Evolutionary conservation across 1,140 invertebrate genomes (phyloP), one percentile per base, ranked within the genome.

Genomic region (Homalodisca vitripennis): DNA sequence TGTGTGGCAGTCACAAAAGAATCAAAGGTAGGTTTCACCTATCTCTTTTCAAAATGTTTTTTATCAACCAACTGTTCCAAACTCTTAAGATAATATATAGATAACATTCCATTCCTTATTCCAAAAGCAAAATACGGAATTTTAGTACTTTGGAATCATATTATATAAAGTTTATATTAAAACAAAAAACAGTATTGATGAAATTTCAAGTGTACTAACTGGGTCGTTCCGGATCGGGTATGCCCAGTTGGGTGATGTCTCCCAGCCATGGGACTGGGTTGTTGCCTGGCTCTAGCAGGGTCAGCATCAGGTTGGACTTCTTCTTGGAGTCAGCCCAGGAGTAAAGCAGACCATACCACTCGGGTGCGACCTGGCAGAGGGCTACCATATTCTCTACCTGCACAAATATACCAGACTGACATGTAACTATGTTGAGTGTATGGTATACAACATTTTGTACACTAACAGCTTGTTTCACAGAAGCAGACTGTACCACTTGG

Each of bases 261-360:
- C 95, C 94, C 41, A 98, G 82, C 95, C 95, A 98, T 0, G 93
- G 93, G 71, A 97, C 87, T 1, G 90, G 84, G 78, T 93, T 85
- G 27, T 75, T 73, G 79, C 89, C 90, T 41, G 94, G 95, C 73
- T 93, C 88, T 75, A 98, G 84, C 13, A 95, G 83, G 13, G 93
- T 95, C 3, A 98, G 80, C 89, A 98, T 93, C 12, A 98, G 81
- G 80, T 97, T 98, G 0, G 95, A 97, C 78, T 97, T 97, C 75
- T 98, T 97, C 75, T 97, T 96, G 30, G 88, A 91, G 78, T 98
- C 95, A 6, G 94, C 92, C 89, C 93, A 97, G 0, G 95, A 95
- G 77, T 95, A 94, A 57, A 98, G 84, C 72, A 98, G 92, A 29
- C 95, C 96, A 82, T 89, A 98, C 96, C 95, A 98, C 73, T 95